Evolutionary conservation across 1,140 invertebrate genomes (phyloP), one percentile per base, ranked within the genome.

Genomic region (Sweltsa coloradensis): DNA sequence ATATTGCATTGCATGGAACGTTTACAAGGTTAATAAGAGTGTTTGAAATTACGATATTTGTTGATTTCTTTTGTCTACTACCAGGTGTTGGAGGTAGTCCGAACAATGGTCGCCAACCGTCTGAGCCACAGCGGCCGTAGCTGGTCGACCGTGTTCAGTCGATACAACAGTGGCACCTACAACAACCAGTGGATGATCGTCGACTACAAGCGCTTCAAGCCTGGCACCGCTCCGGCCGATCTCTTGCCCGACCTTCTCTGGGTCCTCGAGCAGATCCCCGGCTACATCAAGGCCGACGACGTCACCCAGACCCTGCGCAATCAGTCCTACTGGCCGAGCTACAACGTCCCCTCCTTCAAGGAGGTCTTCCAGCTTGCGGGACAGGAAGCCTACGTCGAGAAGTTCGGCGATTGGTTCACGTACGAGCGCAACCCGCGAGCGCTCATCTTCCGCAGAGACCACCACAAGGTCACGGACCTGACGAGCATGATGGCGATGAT

Each of bases 181-280:
- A 88, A 87, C 60, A 87, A 88, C 57, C 79, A 87, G 60, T 88
- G 83, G 82, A 85, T 75, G 72, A 62, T 84, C 19, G 60, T 83
- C 2, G 75, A 84, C 60, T 82, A 82, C 57, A 78, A 78, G 34
- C 54, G 61, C 24, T 81, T 81, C 56, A 66, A 63, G 41, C 70
- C 74, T 3, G 65, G 64, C 22, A 54, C 60, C 9, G 24, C 31
- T 14, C 31, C 42, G 23, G 3, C 18, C 5, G 16, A 34, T 18
- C 58, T 71, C 13, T 55, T 60, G 14, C 53, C 63, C 45, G 72
- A 51, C 24, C 52, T 79, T n/a, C 59, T 83, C 0, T 73, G 68
- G 64, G 66, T 83, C 26, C 53, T 80, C 7, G 80, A 83, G 60
- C 80, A 83, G 60, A 63, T 82, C 27, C 80, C 80, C 57, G 75